Percentiles rank a stretch among this genome's conserved stretches.
These are phyloP conservation scores for Embidobia sp. DNA, from an alignment of 2,888 invertebrate species.

Conservation along the genomic window DNA sequence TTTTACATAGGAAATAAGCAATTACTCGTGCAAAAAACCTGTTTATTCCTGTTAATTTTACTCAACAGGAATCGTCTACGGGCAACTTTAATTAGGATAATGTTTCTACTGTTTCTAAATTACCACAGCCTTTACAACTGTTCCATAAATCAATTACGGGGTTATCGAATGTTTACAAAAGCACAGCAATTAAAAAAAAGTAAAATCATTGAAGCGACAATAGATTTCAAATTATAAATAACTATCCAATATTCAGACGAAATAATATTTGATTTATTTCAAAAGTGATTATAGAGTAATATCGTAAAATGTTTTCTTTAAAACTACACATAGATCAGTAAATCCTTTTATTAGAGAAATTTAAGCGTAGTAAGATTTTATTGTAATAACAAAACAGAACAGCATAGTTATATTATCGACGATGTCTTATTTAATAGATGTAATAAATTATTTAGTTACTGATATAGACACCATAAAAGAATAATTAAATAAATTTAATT, in stretches of 20 bases:
- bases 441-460: slow-evolving; percentile 6
- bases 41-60: slow-evolving; percentile 30
- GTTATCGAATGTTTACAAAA: slow-evolving; percentile 15
- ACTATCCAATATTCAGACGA: too few species aligned
- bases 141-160: slow-evolving; percentile 15
- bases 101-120: slow-evolving; percentile 22
- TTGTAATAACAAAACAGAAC: not conserved
- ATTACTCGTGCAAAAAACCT: slow-evolving; percentile 23
- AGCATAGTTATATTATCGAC: slow-evolving; percentile 4
- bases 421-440: not conserved
- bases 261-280: too few species aligned
- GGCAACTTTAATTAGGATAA: slow-evolving; percentile 29
- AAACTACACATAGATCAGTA: too few species aligned
- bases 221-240: slow-evolving; percentile 1
- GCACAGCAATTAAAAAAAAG: slow-evolving; percentile 3
- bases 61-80: slow-evolving; percentile 13
- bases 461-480: not conserved
- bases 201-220: not conserved
- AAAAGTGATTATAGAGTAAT: too few species aligned
- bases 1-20: slow-evolving; percentile 34
- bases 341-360: not conserved
- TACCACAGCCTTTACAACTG: slow-evolving; percentile 13
- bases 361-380: not conserved
- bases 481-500: not conserved
- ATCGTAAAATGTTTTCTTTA: too few species aligned